A percentile compares a stretch with the other conserved stretches of the same genome.
Evolutionary conservation across 2,888 invertebrate species (phyloP).

Genomic region (Helicoverpa assulta): DNA sequence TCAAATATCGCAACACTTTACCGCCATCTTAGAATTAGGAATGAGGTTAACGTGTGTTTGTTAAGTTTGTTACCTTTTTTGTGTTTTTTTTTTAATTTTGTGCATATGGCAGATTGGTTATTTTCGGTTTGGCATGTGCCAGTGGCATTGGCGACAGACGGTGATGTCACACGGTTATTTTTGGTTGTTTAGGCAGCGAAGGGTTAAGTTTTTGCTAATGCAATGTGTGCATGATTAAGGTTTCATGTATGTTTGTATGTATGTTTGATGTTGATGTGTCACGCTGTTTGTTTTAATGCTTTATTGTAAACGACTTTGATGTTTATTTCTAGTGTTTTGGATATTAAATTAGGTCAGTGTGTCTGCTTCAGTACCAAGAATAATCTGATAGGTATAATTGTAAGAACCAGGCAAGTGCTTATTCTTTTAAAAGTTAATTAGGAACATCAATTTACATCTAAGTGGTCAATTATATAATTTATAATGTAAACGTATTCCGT

Average conservation of each 20-base stretch:
- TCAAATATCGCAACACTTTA: conserved; percentile 69
- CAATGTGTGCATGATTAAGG: conserved; percentile 60
- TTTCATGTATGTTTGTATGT: conserved; percentile 35
- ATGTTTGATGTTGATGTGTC: conserved; percentile 40
- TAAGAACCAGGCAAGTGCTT: too few relatives aligned
- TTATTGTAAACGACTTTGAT: conserved; percentile 9
- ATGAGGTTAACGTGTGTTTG: conserved; percentile 63
- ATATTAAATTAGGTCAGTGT: background rate
- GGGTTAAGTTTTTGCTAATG: conserved; percentile 78
- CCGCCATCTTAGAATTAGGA: conserved; percentile 71
- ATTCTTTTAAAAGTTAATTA: too few relatives aligned
- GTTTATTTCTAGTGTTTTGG: conserved; percentile 7
- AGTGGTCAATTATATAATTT: too few relatives aligned
- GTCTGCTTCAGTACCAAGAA: background rate
- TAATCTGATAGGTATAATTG: too few relatives aligned
- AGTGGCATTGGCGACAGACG: conserved; percentile 83
- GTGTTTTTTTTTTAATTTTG: conserved; percentile 48
- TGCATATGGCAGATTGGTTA: conserved; percentile 87
- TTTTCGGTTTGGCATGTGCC: conserved; percentile 87
- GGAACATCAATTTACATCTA: too few relatives aligned
- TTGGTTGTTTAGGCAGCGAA: conserved; percentile 75
- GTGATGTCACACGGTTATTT: conserved; percentile 86
- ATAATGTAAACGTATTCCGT: too few relatives aligned
- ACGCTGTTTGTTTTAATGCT: conserved; percentile 38
- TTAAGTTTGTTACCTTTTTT: conserved; percentile 46